These are phyloP conservation scores for Synanthedon formicaeformis DNA, from an alignment of 2,888 invertebrate species.

Conservation along the genomic window DNA sequence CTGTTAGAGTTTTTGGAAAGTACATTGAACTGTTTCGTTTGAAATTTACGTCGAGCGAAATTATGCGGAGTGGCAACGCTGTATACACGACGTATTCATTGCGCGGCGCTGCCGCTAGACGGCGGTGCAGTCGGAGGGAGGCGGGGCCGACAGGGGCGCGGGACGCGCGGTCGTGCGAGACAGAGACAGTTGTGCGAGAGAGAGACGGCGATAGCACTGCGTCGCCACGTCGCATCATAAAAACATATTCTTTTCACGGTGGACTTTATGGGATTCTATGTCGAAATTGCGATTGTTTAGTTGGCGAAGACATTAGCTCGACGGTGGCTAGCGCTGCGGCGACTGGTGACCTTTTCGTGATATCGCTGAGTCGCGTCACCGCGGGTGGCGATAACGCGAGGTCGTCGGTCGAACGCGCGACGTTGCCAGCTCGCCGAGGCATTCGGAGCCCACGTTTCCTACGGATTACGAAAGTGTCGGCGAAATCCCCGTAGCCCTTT, in stretches of 20 bases:
- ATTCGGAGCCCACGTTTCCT: constrained; percentile 25
- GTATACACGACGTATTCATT: constrained; percentile 48
- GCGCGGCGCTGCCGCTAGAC: constrained; percentile 56
- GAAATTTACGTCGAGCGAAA: constrained; percentile 71
- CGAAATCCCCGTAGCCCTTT: constrained; percentile 47
- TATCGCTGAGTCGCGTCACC: constrained; percentile 50
- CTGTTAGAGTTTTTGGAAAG: constrained; percentile 63
- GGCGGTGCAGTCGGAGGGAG: constrained; percentile 51
- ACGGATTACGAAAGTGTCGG: constrained; percentile 26
- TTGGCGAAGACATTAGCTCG: constrained; percentile 48
- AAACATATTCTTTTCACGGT: constrained; percentile 37
- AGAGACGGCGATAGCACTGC: constrained; percentile 6
- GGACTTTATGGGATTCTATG: constrained; percentile 48
- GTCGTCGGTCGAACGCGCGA: constrained; percentile 59
- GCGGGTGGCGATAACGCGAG: constrained; percentile 60
- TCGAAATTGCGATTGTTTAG: constrained; percentile 55
- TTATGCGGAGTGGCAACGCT: constrained; percentile 71
- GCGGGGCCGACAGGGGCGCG: constrained; percentile 52
- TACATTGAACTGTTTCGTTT: constrained; percentile 70
- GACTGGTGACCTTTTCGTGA: constrained; percentile 60
- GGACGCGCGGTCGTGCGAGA: constrained; percentile 48
- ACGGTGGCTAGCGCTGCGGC: constrained; percentile 35
- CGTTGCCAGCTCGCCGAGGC: constrained; percentile 56
- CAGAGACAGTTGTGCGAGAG: constrained; percentile 16
- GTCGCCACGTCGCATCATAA: constrained; percentile 20